Conservation (phyloP, 2,888 invertebrate species). For the Eurytoma adleriae region DNA sequence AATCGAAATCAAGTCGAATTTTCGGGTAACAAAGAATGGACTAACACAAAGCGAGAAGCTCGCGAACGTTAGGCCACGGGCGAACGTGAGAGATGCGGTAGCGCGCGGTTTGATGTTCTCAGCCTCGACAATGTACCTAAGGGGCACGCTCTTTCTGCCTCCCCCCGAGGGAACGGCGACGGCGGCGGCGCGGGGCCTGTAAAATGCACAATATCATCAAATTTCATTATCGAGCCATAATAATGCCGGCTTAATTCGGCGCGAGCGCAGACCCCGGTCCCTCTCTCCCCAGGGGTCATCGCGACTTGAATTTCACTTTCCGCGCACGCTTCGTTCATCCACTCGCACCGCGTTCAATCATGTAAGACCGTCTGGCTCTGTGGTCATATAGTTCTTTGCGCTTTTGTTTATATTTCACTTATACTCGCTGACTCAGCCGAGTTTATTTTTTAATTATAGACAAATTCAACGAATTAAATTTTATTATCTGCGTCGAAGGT, state of each 20-base stretch:
- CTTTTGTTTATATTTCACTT: too few species aligned
- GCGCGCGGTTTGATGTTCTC: slow-evolving; percentile 25
- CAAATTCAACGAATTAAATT: too few species aligned
- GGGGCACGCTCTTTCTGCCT: too few species aligned
- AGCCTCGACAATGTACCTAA: slow-evolving; percentile 7
- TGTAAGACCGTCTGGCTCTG: too few species aligned
- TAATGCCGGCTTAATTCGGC: slow-evolving; percentile 73
- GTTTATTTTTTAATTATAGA: too few species aligned
- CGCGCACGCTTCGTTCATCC: slow-evolving; percentile 17
- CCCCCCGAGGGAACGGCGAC: neutral
- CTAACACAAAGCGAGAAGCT: too few species aligned
- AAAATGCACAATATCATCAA: slow-evolving; percentile 76
- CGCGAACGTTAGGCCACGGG: neutral
- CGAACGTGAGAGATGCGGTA: neutral
- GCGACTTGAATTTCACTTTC: slow-evolving; percentile 54
- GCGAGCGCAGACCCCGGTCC: neutral
- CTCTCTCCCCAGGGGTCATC: slow-evolving; percentile 57
- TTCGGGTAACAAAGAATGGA: too few species aligned
- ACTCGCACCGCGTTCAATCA: neutral
- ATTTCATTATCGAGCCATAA: slow-evolving; percentile 75
- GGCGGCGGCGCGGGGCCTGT: slow-evolving; percentile 60
- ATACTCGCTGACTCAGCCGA: too few species aligned
- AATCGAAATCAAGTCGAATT: too few species aligned
- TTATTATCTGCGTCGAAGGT: too few species aligned
- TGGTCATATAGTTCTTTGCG: too few species aligned